These are phyloP conservation scores for Papilio aristodemus DNA, from an alignment of 1,140 invertebrate genomes.

Conservation along the genomic window DNA sequence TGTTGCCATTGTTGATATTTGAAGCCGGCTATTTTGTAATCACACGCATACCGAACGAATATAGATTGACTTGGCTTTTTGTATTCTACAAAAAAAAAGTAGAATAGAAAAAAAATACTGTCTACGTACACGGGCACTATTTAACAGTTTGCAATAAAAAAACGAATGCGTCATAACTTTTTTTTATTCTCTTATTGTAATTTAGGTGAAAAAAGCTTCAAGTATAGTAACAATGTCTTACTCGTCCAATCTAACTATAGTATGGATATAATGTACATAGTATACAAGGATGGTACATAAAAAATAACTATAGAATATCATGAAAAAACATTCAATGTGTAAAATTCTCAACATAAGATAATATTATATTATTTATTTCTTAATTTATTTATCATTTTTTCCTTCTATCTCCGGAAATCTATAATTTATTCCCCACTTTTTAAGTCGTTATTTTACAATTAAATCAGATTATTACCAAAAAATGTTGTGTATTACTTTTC, in stretches of 20 bases:
- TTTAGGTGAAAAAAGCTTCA: not conserved
- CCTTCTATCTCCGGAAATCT: no score
- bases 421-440: no score
- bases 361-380: no score
- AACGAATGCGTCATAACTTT: constrained; percentile 14
- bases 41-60: constrained; percentile 49
- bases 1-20: constrained; percentile 66
- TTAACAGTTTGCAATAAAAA: constrained; percentile 3
- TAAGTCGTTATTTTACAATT: no score
- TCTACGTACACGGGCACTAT: not conserved
- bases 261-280: no score
- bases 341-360: no score
- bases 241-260: not conserved
- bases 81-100: not conserved
- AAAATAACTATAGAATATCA: no score
- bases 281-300: no score
- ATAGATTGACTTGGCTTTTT: constrained; percentile 17
- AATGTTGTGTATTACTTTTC: no score
- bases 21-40: constrained; percentile 67
- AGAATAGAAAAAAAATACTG: constrained; percentile 13
- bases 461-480: no score
- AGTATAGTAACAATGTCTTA: not conserved
- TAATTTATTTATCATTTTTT: no score
- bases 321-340: no score
- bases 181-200: constrained; percentile 18